Base-by-base conservation (phyloP, 2,797 vertebrate genomes). In the Emydoidea blandingii region DNA sequence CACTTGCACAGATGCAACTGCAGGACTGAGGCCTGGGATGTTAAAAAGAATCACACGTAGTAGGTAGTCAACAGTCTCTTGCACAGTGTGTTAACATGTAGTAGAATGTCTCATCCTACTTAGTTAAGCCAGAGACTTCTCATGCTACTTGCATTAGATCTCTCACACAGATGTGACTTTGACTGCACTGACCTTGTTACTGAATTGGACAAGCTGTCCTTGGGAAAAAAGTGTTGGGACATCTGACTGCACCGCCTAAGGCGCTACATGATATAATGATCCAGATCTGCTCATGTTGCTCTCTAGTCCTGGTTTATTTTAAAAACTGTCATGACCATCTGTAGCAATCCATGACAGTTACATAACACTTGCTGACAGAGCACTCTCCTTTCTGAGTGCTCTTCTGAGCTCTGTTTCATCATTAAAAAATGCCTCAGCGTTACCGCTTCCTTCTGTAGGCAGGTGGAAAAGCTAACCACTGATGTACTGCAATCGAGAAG, bases 1-100 rank as follows among this genome's bases (percentile, higher is more conserved):
- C 95, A 90, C 80, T 89, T 88, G 21, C 92, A 84, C 90, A 91
- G 92, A 90, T 79, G 68, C 81, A 85, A 34, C 56, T 88, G 54
- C 83, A 95, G 87, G 31, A 91, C 16, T 50, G 84, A 34, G 44
- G 59, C 54, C 93, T 94, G 81, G 88, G 79, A 90, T 79, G 50
- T 72, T 68, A 65, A 91, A 91, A 87, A 8, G 52, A 93, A 82
- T 79, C 52, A 56, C 78, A 6, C 78, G 92, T 89, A 76, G 12
- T n/a, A 27, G 81, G 81, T 31, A 79, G 79, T 72, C 6, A 2
- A 90, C 78, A 90, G 87, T 78, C 57, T 92, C 27, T 91, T 89
- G 84, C 95, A 68, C 78, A 79, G 74, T 65, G 87, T 47, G 57
- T 2, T 81, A 90, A 82, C 80, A 74, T 82, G 34, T 56, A 94